A percentile compares a stretch with the other conserved stretches of the same genome.
phyloP scores from a whole-genome alignment of 2,888 invertebrate species.

The Melanotus villosus region DNA sequence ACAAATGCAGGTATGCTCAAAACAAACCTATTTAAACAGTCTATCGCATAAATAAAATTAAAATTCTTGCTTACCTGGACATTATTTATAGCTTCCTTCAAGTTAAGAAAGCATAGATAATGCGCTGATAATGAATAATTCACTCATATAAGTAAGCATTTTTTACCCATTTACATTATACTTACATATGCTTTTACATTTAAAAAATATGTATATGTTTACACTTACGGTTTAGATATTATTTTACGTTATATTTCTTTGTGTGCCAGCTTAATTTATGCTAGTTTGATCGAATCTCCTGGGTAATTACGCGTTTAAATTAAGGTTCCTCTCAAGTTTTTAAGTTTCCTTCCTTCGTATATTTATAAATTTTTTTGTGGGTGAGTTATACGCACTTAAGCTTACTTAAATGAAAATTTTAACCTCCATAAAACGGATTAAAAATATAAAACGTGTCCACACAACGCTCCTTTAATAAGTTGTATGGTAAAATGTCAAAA shows the following conservation, averaged over 20 bases:
- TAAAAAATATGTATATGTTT: slow-evolving; percentile 32
- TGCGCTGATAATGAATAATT: slow-evolving; percentile 54
- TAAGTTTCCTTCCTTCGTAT: background rate
- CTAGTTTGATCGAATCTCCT: slow-evolving; percentile 27
- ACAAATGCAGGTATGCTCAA: slow-evolving; percentile 26
- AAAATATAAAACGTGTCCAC: no score
- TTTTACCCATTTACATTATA: slow-evolving; percentile 41
- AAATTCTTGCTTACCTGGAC: slow-evolving; percentile 46
- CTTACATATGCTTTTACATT: slow-evolving; percentile 39
- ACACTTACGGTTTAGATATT: slow-evolving; percentile 20
- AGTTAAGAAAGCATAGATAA: slow-evolving; percentile 54
- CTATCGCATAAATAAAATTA: slow-evolving; percentile 34
- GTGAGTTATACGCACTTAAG: no score
- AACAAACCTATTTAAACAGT: slow-evolving; percentile 36
- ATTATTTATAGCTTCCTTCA: slow-evolving; percentile 57
- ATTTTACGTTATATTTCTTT: slow-evolving; percentile 17
- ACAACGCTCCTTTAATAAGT: background rate
- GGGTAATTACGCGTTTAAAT: slow-evolving; percentile 20
- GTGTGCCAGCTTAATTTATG: slow-evolving; percentile 1
- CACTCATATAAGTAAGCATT: slow-evolving; percentile 45
- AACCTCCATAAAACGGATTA: no score
- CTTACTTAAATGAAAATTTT: no score
- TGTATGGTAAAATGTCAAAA: slow-evolving; percentile 19
- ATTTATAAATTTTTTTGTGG: background rate
- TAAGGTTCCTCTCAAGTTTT: background rate